phyloP scores from a whole-genome alignment of 1,140 invertebrate species.

The Berghia stephanieae region DNA sequence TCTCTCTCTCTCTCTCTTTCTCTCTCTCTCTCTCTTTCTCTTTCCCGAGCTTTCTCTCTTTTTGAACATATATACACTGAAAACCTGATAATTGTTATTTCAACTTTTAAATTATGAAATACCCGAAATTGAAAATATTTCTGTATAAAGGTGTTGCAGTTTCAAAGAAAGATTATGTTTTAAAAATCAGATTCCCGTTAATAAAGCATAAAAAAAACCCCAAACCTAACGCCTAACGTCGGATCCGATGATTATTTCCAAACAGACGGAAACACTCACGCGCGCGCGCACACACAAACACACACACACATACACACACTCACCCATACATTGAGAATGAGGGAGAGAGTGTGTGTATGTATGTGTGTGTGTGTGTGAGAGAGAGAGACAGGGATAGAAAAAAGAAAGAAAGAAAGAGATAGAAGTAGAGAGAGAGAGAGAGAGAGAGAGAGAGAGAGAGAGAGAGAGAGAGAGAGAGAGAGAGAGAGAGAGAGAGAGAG shows the following conservation, averaged over 20 bases:
- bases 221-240: too few relatives aligned
- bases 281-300: too few relatives aligned
- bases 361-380: background rate
- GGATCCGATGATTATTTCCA: too few relatives aligned
- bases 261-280: background rate
- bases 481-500: constrained; percentile 21
- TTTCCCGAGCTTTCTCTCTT: too few relatives aligned
- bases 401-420: background rate
- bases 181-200: too few relatives aligned
- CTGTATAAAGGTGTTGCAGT: too few relatives aligned
- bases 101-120: too few relatives aligned
- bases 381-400: constrained; percentile 8
- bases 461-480: constrained; percentile 10
- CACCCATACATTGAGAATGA: constrained; percentile 3
- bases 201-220: too few relatives aligned
- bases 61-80: background rate
- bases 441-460: constrained; percentile 5
- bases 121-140: too few relatives aligned
- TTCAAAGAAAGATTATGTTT: too few relatives aligned
- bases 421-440: background rate
- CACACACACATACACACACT: constrained; percentile 5
- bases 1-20: background rate
- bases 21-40: background rate
- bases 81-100: too few relatives aligned
- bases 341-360: background rate